Evolutionary conservation across 2,797 vertebrate species (phyloP).

Genomic region (Potorous gilbertii): DNA sequence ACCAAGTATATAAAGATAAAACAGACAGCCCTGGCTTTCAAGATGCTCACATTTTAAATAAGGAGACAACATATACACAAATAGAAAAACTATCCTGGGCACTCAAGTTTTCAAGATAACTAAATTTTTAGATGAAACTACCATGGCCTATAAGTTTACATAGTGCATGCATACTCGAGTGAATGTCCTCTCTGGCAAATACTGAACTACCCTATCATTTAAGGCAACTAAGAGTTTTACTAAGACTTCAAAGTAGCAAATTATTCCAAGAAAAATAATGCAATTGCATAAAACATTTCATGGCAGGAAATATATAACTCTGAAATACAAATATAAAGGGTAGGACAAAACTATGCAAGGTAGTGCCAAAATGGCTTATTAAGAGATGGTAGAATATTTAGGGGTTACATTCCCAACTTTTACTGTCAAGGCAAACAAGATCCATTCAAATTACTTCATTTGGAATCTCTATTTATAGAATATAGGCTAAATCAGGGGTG

Average conservation of each 20-base stretch:
- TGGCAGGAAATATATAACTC: not conserved
- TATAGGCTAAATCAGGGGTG: not conserved
- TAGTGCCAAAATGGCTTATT: conserved; percentile 7
- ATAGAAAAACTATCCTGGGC: not conserved
- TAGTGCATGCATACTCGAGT: not conserved
- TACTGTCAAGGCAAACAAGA: not conserved
- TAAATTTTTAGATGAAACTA: conserved; percentile 4
- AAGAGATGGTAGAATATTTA: not conserved
- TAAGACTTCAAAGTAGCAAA: conserved; percentile 24
- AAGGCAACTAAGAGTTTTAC: conserved; percentile 26
- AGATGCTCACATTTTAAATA: not conserved
- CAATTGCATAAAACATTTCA: conserved; percentile 6
- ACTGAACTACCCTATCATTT: conserved; percentile 7
- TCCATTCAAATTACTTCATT: not conserved
- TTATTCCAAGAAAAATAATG: conserved; percentile 19
- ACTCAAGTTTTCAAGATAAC: conserved; percentile 18
- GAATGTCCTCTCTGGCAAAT: conserved; percentile 26
- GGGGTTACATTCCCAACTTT: not conserved
- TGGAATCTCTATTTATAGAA: not conserved
- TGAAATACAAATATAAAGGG: conserved; percentile 33
- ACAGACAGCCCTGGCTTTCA: not conserved
- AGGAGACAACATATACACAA: not conserved
- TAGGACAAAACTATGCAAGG: not conserved
- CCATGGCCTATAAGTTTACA: not conserved
- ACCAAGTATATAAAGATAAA: not conserved